Conservation (phyloP, 1,140 invertebrate species). For the Cotesia glomerata region DNA sequence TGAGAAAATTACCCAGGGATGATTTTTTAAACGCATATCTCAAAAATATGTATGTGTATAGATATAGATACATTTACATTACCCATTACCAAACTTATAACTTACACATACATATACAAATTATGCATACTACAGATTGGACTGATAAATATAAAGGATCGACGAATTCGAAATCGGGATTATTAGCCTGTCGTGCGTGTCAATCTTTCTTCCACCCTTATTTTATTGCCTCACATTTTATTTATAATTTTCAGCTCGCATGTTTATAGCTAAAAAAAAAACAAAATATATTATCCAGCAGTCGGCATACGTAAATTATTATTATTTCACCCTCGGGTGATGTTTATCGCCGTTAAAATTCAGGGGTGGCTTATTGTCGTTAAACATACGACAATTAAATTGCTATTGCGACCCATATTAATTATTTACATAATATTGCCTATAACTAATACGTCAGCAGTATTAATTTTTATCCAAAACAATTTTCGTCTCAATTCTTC, state of each 20-base stretch:
- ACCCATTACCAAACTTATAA: not conserved
- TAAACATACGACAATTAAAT: too few species aligned
- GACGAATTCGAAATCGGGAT: constrained; percentile 25
- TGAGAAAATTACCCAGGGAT: constrained; percentile 23
- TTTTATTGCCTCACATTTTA: not conserved
- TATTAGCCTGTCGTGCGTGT: constrained; percentile 30
- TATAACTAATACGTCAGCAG: too few species aligned
- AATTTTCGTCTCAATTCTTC: too few species aligned
- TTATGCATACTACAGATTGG: too few species aligned
- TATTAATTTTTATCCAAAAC: too few species aligned
- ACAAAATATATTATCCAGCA: constrained; percentile 8
- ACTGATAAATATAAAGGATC: constrained; percentile 13
- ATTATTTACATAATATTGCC: too few species aligned
- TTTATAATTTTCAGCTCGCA: constrained; percentile 7
- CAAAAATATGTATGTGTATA: too few species aligned
- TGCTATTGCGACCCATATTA: too few species aligned
- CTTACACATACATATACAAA: too few species aligned
- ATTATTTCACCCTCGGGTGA: not conserved
- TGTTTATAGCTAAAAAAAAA: constrained; percentile 5
- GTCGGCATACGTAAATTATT: constrained; percentile 9
- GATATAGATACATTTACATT: too few species aligned
- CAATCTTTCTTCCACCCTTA: constrained; percentile 31
- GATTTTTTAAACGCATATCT: constrained; percentile 22
- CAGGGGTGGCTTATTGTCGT: too few species aligned
- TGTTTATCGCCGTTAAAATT: too few species aligned